Evolutionary conservation across 2,797 vertebrate species (phyloP).

Genomic region (Rhabdophis nuchalis): DNA sequence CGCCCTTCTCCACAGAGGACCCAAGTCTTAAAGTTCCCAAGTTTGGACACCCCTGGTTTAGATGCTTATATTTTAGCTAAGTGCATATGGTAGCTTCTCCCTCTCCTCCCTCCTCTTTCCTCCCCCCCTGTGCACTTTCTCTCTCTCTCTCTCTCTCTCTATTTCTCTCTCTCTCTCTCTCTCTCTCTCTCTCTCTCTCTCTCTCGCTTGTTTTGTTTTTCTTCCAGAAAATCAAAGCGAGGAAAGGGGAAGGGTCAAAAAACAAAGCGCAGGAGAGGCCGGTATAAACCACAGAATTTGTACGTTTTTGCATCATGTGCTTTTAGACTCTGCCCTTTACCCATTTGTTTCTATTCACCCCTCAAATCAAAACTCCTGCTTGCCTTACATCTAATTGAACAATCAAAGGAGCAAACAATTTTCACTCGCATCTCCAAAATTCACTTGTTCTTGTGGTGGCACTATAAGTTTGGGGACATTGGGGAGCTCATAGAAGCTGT

Average conservation of each 20-base stretch:
- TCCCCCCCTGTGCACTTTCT: slow-evolving; percentile 43
- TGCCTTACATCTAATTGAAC: slow-evolving; percentile 44
- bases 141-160: slow-evolving; percentile 53
- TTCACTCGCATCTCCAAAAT: slow-evolving; percentile 61
- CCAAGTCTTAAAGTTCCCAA: too few relatives aligned
- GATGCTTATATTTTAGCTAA: slow-evolving; percentile 43
- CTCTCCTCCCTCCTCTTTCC: slow-evolving; percentile 56
- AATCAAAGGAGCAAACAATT: slow-evolving; percentile 25
- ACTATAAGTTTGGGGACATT: slow-evolving; percentile 43
- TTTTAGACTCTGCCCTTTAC: slow-evolving; percentile 56
- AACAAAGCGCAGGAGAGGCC: slow-evolving; percentile 98
- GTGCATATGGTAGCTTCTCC: slow-evolving; percentile 53
- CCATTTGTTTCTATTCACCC: slow-evolving; percentile 25
- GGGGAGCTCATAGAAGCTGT: slow-evolving; percentile 33
- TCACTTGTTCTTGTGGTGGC: slow-evolving; percentile 70
- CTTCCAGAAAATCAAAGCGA: slow-evolving; percentile 94
- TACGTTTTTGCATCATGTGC: slow-evolving; percentile 78
- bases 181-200: slow-evolving; percentile 57
- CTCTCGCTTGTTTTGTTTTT: slow-evolving; percentile 75
- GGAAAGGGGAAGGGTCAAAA: slow-evolving; percentile 95
- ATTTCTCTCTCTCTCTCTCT: slow-evolving; percentile 44
- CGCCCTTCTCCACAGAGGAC: too few relatives aligned
- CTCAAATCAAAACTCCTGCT: slow-evolving; percentile 55
- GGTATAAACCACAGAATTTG: slow-evolving; percentile 82
- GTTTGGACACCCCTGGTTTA: too few relatives aligned